Evolutionary conservation across 1,140 invertebrate genomes (phyloP).

Genomic region (Orussus abietinus): DNA sequence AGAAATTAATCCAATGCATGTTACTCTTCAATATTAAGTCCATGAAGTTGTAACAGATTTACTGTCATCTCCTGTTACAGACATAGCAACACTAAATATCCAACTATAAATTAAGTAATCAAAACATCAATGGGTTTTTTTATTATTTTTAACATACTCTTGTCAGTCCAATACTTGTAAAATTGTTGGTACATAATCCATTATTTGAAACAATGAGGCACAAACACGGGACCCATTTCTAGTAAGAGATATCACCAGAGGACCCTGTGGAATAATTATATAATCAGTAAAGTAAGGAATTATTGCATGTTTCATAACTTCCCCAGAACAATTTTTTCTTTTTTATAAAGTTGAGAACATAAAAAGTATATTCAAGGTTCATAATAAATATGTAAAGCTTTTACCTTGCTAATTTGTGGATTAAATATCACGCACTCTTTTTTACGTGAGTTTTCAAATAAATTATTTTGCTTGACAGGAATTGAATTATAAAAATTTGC

Average conservation of each 20-base stretch:
- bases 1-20: background rate
- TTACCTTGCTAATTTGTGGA: constrained; percentile 34
- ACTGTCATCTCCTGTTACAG: no score
- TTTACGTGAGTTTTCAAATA: constrained; percentile 22
- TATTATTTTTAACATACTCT: constrained; percentile 6
- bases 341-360: no score
- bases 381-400: constrained; percentile 3
- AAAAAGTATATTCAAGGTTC: constrained; percentile 6
- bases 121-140: constrained; percentile 5
- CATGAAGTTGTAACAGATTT: no score
- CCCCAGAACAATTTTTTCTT: no score
- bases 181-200: constrained; percentile 27
- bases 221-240: constrained; percentile 26
- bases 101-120: constrained; percentile 4
- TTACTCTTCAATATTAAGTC: no score
- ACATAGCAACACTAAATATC: constrained; percentile 2
- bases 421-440: constrained; percentile 35
- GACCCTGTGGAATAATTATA: constrained; percentile 24
- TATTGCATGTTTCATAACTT: constrained; percentile 7
- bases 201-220: constrained; percentile 26
- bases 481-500: constrained; percentile 31
- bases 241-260: constrained; percentile 28
- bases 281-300: constrained; percentile 2
- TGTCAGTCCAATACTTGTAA: constrained; percentile 22
- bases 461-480: constrained; percentile 28